Evolutionary conservation across 2,888 invertebrate species (phyloP), one percentile per base, ranked within the genome.

Genomic region (Flabesymbios commensalis): DNA sequence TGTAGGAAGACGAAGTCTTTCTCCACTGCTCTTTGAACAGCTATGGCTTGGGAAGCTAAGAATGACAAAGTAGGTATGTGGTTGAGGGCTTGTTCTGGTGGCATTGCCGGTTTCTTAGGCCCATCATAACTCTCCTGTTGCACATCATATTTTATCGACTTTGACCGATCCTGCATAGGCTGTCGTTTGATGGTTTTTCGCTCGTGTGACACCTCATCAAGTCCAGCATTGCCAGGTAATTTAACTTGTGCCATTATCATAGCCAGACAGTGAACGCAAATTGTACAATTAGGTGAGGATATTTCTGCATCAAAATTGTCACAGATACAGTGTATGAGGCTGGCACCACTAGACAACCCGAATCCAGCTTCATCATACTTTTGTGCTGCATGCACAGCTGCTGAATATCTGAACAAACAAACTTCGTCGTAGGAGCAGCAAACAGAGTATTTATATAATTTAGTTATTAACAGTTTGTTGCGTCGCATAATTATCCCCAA

Each of bases 241-340:
- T 32, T 28, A 49, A 49, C 39, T 26, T 39, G 36, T 54, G 36
- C 36, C 54, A 54, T 54, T 19, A 54, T 54, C 54, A 54, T 54
- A 54, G 36, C 41, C 3, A 54, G 54, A 41, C 41, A 41, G 41
- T 54, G 54, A 26, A 54, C 54, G 2, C 54, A 54, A 3, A 14
- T 19, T 28, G 3, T 17, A 24, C 36, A 53, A 36, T 36, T 53
- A 7, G 10, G 53, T 32, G 36, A 53, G 5, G 32, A 14, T 36
- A 53, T 53, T n/a, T 36, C 53, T 10, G 32, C 53, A 32, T 53
- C 32, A 53, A 53, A 53, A 22, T 53, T 53, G 36, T 53, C 36
- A 53, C n/a, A 36, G 39, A 53, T 53, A 19, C 10, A 32, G 32
- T 53, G 53, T 7, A 5, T 29, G 32, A 53, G 14, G 24, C 32